Conservation (phyloP, 2,113 vertebrate genomes). For the Xiphophorus couchianus region DNA sequence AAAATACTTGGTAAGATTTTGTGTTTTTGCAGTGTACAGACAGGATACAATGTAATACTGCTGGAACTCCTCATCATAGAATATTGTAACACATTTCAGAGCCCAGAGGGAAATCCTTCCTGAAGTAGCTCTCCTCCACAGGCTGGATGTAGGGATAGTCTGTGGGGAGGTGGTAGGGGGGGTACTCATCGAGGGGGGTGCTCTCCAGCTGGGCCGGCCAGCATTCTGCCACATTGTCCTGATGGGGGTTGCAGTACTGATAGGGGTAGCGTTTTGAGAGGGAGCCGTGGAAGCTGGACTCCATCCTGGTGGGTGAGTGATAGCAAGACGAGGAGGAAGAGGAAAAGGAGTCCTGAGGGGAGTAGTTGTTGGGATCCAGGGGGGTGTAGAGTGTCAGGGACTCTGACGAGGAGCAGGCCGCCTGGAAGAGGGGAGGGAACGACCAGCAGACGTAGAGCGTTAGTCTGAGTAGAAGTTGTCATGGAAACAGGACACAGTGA, state of each 20-base stretch:
- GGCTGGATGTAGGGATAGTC: conserved; percentile 79
- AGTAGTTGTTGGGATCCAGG: conserved; percentile 83
- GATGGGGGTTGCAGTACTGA: conserved; percentile 65
- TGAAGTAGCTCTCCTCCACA: conserved; percentile 77
- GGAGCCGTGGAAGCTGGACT: conserved; percentile 70
- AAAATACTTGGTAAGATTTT: too few relatives aligned
- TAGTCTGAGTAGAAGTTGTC: neutral
- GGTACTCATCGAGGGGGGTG: conserved; percentile 59
- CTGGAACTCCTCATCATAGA: conserved; percentile 75
- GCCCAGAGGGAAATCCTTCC: conserved; percentile 76
- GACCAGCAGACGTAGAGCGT: neutral
- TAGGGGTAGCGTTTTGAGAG: conserved; percentile 72
- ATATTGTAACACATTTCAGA: conserved; percentile 84
- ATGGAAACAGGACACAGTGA: neutral
- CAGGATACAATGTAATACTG: conserved; percentile 23
- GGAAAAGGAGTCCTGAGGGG: conserved; percentile 77
- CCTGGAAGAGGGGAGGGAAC: conserved; percentile 67
- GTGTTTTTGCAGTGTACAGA: conserved; percentile 19
- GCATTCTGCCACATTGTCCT: conserved; percentile 75
- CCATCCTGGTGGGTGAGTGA: conserved; percentile 80
- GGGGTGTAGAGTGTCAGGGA: conserved; percentile 81
- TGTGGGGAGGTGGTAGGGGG: conserved; percentile 68
- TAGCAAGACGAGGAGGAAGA: conserved; percentile 81
- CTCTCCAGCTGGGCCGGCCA: conserved; percentile 65
- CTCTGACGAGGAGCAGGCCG: conserved; percentile 78